These are phyloP conservation scores for Biston stratarius DNA, from an alignment of 2,888 invertebrate genomes.

Conservation along the genomic window DNA sequence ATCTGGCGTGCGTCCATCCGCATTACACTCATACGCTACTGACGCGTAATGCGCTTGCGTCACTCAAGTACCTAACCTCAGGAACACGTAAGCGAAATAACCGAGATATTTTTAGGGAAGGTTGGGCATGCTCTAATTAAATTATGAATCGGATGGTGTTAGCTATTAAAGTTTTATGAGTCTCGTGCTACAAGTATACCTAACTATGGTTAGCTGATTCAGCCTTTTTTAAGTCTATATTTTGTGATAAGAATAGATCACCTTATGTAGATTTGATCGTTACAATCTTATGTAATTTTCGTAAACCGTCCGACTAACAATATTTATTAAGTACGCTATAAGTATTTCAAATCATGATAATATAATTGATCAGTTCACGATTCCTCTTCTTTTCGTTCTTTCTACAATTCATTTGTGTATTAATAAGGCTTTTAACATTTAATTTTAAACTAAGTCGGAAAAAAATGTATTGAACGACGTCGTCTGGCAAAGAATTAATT, in stretches of 20 bases:
- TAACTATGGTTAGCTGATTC: background rate
- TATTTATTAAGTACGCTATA: too few species aligned
- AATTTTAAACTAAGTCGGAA: background rate
- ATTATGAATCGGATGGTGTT: constrained; percentile 7
- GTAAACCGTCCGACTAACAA: too few species aligned
- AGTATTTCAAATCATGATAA: too few species aligned
- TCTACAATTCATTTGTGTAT: too few species aligned
- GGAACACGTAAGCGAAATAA: constrained; percentile 31
- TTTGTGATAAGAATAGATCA: background rate
- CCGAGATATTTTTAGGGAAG: constrained; percentile 40
- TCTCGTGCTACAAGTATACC: background rate
- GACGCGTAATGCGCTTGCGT: constrained; percentile 54
- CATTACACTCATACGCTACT: constrained; percentile 54
- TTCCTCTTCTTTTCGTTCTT: too few species aligned
- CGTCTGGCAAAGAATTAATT: background rate
- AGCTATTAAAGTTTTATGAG: constrained; percentile 8
- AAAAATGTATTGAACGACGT: background rate
- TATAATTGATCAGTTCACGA: too few species aligned
- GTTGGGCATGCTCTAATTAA: constrained; percentile 37
- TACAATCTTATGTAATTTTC: too few species aligned
- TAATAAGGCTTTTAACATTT: too few species aligned
- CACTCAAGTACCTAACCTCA: constrained; percentile 42
- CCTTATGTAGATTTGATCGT: background rate
- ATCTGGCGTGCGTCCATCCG: constrained; percentile 63
- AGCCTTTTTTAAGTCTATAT: background rate